Percentiles rank a stretch among this genome's conserved stretches.
Evolutionary conservation across 2,797 vertebrate species (phyloP).

Genomic region (Furcifer pardalis): DNA sequence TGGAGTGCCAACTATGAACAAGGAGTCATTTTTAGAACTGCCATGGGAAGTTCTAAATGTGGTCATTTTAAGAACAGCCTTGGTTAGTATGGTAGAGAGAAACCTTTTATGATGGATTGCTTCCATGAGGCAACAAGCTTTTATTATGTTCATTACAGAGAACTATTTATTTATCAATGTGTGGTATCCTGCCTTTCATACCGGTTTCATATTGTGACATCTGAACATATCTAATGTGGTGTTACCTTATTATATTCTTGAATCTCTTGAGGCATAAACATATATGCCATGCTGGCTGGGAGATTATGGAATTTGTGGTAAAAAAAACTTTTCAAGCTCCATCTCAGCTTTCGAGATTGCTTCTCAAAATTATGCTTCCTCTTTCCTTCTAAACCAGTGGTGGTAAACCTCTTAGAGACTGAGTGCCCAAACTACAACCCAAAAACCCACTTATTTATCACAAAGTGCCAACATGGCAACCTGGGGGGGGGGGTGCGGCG

Average conservation of each 20-base stretch:
- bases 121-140: not conserved
- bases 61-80: not conserved
- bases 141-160: not conserved
- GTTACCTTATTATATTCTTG: not conserved
- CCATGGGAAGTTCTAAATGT: too few species aligned
- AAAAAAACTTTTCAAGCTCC: too few species aligned
- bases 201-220: not conserved
- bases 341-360: too few species aligned
- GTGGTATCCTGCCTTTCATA: not conserved
- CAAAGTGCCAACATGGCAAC: too few species aligned
- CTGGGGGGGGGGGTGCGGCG: too few species aligned
- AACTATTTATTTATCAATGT: not conserved
- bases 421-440: too few species aligned
- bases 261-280: too few species aligned
- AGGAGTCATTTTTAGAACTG: not conserved
- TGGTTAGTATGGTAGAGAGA: not conserved
- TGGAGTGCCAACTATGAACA: slow-evolving; percentile 16
- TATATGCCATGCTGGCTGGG: not conserved
- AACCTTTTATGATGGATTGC: not conserved
- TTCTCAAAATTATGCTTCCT: too few species aligned
- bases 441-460: too few species aligned
- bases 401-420: too few species aligned
- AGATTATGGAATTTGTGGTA: too few species aligned
- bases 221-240: not conserved
- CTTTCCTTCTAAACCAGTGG: too few species aligned